These are phyloP conservation scores for Scomber colias DNA, from an alignment of 2,113 vertebrate species.

Conservation along the genomic window DNA sequence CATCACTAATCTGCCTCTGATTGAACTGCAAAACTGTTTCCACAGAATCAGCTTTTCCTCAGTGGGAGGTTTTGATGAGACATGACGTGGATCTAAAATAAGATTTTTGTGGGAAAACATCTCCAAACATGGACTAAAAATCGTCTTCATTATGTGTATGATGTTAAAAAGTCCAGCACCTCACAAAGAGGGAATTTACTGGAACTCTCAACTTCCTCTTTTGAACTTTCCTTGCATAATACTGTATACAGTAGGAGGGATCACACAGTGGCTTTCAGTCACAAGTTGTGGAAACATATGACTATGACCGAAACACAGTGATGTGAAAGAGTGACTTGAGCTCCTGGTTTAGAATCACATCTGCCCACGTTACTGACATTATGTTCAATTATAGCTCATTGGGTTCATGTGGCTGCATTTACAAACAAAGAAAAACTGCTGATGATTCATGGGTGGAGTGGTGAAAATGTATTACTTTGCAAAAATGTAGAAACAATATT, in stretches of 20 bases:
- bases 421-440: constrained; percentile 18
- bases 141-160: constrained; percentile 1
- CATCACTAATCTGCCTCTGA: constrained; percentile 12
- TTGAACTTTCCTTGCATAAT: constrained; percentile 38
- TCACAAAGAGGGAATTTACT: constrained; percentile 19
- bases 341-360: constrained; percentile 21
- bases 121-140: neutral
- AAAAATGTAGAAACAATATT: neutral
- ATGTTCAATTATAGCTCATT: constrained; percentile 47
- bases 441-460: constrained; percentile 13
- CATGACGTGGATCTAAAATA: neutral
- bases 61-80: neutral
- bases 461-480: neutral
- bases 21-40: constrained; percentile 7
- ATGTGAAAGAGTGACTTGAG: constrained; percentile 24
- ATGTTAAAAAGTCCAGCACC: neutral
- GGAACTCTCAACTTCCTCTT: constrained; percentile 69
- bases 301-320: constrained; percentile 56
- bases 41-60: neutral
- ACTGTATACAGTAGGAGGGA: neutral
- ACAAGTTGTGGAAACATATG: constrained; percentile 67
- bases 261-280: constrained; percentile 54
- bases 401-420: constrained; percentile 59
- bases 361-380: constrained; percentile 18
- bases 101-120: neutral